Base-by-base conservation (phyloP, 2,888 invertebrate species). In the Onchidella celtica region DNA sequence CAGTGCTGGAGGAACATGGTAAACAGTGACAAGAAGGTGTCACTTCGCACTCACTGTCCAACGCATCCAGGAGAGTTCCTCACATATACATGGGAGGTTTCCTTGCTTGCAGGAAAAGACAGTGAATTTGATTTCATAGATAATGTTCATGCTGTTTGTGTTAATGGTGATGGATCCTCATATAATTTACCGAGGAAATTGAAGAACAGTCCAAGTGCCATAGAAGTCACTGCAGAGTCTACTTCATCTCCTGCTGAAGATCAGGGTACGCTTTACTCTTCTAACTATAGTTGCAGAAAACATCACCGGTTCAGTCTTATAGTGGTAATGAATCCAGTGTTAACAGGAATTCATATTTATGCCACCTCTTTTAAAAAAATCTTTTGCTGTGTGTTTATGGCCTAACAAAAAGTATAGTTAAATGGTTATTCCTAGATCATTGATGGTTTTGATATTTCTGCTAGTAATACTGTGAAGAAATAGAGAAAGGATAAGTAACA, bases 1-100 rank as follows among this genome's bases (percentile, higher is more conserved):
- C 87, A 87, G 38, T 91, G 90, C 83, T 77, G 83, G 4, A 69
- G 82, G 3, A 84, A 84, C 3, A 83, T 85, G 38, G 86, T 91
- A 27, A 91, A 91, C 75, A 65, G 88, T 9, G 87, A 91, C 80
- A 83, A 88, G 72, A 87, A 88, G 61, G 84, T 92, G 38, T 86
- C 89, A 0, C 75, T 92, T 27, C 85, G 86, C 55, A 87, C 89
- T 2, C 85, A 83, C 1, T 91, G 90, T 79, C 76, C 75, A 3
- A 55, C 9, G 11, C 89, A 89, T 83, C 57, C 73, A 0, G 69
- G 69, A 3, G 55, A 74, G 3, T 77, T 80, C 4, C 72, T 87
- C n/a, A 76, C 77, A 0, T 91, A 88, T 78, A 69, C 79, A 14
- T 92, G 92, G 92, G 79, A 78, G 9, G 79, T 90, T 27, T 84